Base-by-base conservation (phyloP, 2,888 invertebrate species). In the Psococerastis gibbosa region DNA sequence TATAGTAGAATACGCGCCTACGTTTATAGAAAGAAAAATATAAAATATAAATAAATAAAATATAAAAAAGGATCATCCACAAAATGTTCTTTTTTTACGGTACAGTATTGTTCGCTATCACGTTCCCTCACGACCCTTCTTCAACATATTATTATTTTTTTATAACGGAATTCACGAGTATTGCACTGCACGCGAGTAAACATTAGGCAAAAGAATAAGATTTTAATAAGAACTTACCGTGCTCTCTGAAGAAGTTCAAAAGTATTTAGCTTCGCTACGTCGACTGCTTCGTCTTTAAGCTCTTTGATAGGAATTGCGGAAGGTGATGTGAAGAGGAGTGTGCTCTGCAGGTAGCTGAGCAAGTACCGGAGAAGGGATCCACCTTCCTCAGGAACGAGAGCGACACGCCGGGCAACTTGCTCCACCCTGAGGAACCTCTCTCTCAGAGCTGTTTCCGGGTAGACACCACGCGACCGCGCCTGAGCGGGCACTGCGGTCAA, bases 241-340 rank as follows among this genome's bases (percentile, higher is more conserved):
- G 94, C 91, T 56, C 92, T 73, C 53, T 85, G 78, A 32, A 97
- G 70, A 52, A 97, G 77, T 52, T 88, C 85, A 58, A 82, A 89
- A 1, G 91, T 89, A 61, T 79, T 79, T 55, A 91, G 64, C 53
- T 72, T 66, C 18, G 70, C 67, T 52, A 79, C 74, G 58, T 89
- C 81, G 43, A 75, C 52, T 16, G 74, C 73, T 51, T 75, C 68
- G 57, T 85, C 76, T 41, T 76, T 69, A 32, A 85, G 61, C 57
- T 87, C 85, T 18, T 71, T 70, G 45, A 70, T 66, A 0, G 85
- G 76, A 51, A 85, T 80, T 45, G 76, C 73, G 52, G 73, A 69
- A 45, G 69, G 63, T 15, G 73, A 69, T 46, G 74, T 74, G 53
- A 83, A 67, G 34, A 87, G 67, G 45, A 97, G 65, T 50, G 83